Conservation (phyloP, 2,113 vertebrate species). For the Chloropsis cyanopogon region DNA sequence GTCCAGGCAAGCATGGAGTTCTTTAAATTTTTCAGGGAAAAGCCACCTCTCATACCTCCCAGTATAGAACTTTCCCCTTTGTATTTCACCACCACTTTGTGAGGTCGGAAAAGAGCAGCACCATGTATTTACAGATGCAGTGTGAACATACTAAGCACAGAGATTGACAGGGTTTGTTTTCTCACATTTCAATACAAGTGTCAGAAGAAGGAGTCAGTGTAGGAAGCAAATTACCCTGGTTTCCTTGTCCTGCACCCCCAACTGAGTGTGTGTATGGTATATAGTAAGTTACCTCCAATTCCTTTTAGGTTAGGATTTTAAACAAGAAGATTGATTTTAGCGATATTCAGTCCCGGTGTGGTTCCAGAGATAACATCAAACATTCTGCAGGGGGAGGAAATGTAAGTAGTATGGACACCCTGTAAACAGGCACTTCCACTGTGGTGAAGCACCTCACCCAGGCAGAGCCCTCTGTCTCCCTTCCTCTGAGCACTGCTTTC, state of each 20-base stretch:
- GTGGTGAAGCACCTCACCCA: conserved; percentile 22
- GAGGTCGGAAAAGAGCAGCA: background rate
- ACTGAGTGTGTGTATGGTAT: background rate
- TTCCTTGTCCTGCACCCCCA: background rate
- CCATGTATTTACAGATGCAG: background rate
- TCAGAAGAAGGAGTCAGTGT: background rate
- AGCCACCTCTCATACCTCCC: background rate
- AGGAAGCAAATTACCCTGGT: background rate
- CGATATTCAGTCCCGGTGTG: conserved; percentile 85
- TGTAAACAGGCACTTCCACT: conserved; percentile 28
- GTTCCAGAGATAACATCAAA: conserved; percentile 94
- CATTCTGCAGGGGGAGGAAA: conserved; percentile 84
- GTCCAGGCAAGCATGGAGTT: background rate
- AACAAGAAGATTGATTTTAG: conserved; percentile 93
- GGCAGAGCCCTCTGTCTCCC: conserved; percentile 12
- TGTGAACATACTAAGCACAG: background rate
- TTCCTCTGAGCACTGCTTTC: background rate
- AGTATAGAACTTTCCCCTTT: background rate
- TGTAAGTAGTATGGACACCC: conserved; percentile 81
- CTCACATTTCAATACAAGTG: background rate
- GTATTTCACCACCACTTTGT: background rate
- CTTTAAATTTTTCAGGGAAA: background rate
- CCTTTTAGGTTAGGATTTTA: conserved; percentile 95
- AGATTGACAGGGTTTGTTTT: background rate
- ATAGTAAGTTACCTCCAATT: conserved; percentile 76